Base-by-base conservation (phyloP, 2,888 invertebrate genomes). In the Ormia ochracea region DNA sequence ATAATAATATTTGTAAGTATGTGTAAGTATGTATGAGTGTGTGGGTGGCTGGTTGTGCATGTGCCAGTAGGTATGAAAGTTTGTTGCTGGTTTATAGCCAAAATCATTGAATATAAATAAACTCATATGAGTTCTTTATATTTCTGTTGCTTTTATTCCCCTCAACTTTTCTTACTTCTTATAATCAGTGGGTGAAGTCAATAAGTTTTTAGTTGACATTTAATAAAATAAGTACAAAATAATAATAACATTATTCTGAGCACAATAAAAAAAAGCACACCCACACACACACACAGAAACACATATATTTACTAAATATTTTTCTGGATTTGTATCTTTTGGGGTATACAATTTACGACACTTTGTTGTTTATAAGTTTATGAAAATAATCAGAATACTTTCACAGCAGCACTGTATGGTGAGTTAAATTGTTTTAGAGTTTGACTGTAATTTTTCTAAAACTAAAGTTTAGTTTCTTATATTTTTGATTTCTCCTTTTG, bases 41-140 rank as follows among this genome's bases (percentile, higher is more conserved):
- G 33, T 33, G 12, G 21, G 17, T 21, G 5, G 41, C 5, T 48
- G 26, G 17, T 3, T n/a, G 9, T 17, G 14, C 28, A 7, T 33
- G 12, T 59, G 17, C n/a, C n/a, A n/a, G n/a, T n/a, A n/a, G n/a
- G n/a, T n/a, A n/a, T n/a, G n/a, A n/a, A n/a, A n/a, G n/a, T n/a
- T n/a, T n/a, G n/a, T n/a, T 63, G 69, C 74, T 69, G 69, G 56
- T 74, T 79, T 75, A 72, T 66, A 52, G 59, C 70, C 79, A 75
- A 79, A 79, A 75, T 79, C 79, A 79, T 75, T 75, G 79, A 75
- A 75, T 75, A 79, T 66, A 23, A n/a, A n/a, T n/a, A n/a, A 52
- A 70, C 50, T 70, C 52, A 23, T 21, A 45, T 38, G 45, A 36
- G 48, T 52, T 41, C 28, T 1, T 36, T 19, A 17, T 28, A 50